Evolutionary conservation across 1,140 invertebrate genomes (phyloP).

Genomic region (Eriosoma lanigerum): DNA sequence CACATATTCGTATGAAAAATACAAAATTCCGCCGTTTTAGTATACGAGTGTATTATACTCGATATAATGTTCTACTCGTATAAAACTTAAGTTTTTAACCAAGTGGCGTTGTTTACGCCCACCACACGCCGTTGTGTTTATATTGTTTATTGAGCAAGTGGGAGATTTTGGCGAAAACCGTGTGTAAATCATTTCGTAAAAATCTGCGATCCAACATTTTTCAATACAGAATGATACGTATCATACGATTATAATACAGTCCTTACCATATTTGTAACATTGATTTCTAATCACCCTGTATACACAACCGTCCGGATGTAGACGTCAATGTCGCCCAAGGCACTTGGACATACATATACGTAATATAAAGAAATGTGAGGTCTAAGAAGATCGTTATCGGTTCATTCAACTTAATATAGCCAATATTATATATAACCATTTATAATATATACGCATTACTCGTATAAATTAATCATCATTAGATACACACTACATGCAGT

Average conservation of each 20-base stretch:
- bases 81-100: too few relatives aligned
- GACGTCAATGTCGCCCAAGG: constrained; percentile 15
- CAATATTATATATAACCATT: not conserved
- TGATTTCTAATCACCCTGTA: too few relatives aligned
- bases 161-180: constrained; percentile 20
- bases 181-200: constrained; percentile 29
- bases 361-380: too few relatives aligned
- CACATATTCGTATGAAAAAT: too few relatives aligned
- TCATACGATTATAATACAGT: too few relatives aligned
- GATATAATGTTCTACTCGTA: too few relatives aligned
- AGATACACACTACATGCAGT: not conserved
- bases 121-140: not conserved
- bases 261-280: too few relatives aligned
- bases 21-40: too few relatives aligned
- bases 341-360: too few relatives aligned
- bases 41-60: too few relatives aligned
- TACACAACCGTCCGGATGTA: not conserved
- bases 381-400: constrained; percentile 6
- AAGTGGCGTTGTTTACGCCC: not conserved
- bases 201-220: too few relatives aligned
- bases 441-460: not conserved
- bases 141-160: not conserved
- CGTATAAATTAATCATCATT: constrained; percentile 27
- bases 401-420: not conserved
- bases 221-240: too few relatives aligned